Evolutionary conservation across 2,113 vertebrate genomes (phyloP).

Genomic region (Leiothrix lutea): DNA sequence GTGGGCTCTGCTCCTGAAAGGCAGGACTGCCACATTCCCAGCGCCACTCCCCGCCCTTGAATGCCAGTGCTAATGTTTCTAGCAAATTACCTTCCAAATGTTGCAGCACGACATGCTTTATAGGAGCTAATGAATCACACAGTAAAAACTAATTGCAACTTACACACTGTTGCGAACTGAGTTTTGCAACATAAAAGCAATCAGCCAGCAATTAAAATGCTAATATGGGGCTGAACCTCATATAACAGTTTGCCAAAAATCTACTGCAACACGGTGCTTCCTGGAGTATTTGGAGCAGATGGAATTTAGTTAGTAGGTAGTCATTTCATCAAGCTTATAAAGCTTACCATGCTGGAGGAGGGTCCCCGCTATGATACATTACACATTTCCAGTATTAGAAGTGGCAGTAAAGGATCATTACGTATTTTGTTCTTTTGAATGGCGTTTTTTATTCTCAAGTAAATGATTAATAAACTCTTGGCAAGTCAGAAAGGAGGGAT

Average conservation of each 20-base stretch:
- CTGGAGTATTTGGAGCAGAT: conserved; percentile 25
- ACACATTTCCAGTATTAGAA: not conserved
- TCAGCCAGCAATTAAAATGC: conserved; percentile 76
- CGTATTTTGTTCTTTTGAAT: not conserved
- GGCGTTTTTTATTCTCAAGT: not conserved
- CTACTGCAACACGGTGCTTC: not conserved
- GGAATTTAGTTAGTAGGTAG: conserved; percentile 28
- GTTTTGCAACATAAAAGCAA: conserved; percentile 67
- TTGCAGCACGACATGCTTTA: conserved; percentile 51
- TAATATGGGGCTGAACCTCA: conserved; percentile 57
- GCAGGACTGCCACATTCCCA: not conserved
- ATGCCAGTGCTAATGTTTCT: not conserved
- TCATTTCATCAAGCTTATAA: conserved; percentile 27
- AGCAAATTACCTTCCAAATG: conserved; percentile 58
- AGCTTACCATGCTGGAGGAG: not conserved
- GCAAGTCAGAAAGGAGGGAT: not conserved
- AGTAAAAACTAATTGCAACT: conserved; percentile 72
- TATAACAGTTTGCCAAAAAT: conserved; percentile 39
- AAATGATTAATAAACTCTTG: not conserved
- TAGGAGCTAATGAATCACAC: conserved; percentile 65
- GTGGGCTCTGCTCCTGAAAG: not conserved
- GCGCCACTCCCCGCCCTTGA: not conserved
- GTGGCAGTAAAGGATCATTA: not conserved
- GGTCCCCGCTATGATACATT: not conserved
- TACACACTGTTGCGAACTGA: conserved; percentile 41